These are phyloP conservation scores for Formica exsecta DNA, from an alignment of 1,140 invertebrate species.

Conservation along the genomic window DNA sequence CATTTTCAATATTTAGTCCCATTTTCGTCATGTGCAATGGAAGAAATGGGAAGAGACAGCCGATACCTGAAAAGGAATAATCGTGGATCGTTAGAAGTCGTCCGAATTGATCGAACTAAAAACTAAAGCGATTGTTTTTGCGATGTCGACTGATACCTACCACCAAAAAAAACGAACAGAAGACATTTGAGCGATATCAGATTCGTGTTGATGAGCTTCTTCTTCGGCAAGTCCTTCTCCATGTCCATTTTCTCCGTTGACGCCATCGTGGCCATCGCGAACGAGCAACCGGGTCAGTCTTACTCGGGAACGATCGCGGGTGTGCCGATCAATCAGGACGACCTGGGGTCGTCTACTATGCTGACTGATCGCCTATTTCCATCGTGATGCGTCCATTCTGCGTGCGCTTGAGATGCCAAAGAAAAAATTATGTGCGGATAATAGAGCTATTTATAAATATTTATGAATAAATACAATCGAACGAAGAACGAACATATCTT, in stretches of 20 bases:
- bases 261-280: conserved; percentile 73
- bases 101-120: not conserved
- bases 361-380: conserved; percentile 34
- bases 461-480: conserved; percentile 11
- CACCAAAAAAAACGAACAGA: conserved; percentile 87
- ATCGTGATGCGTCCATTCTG: conserved; percentile 41
- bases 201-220: conserved; percentile 82
- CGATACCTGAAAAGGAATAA: conserved; percentile 88
- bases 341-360: conserved; percentile 58
- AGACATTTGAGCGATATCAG: conserved; percentile 87
- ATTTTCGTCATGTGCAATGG: conserved; percentile 90
- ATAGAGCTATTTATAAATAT: conserved; percentile 41
- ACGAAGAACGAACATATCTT: not conserved
- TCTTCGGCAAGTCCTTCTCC: conserved; percentile 75
- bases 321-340: conserved; percentile 25
- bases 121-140: not conserved
- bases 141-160: conserved; percentile 71
- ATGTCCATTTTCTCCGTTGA: conserved; percentile 77
- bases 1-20: conserved; percentile 90
- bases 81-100: not conserved
- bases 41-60: conserved; percentile 92
- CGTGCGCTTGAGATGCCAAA: conserved; percentile 12
- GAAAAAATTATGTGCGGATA: conserved; percentile 27
- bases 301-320: not conserved
- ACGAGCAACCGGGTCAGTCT: conserved; percentile 18